Evolutionary conservation across 2,888 invertebrate genomes (phyloP).

Genomic region (Saturnia pavonia): DNA sequence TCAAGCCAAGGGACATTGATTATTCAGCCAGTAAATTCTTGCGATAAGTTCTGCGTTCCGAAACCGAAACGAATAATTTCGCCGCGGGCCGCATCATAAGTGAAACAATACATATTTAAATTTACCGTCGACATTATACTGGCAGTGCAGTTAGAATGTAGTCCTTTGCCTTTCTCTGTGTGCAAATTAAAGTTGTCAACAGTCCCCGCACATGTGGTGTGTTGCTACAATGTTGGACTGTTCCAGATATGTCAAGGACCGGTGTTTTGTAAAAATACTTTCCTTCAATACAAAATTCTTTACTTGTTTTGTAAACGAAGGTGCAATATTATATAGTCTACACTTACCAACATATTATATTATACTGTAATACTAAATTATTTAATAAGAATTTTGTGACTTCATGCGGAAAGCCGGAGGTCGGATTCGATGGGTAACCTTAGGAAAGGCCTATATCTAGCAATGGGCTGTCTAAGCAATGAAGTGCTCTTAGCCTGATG

Average conservation of each 20-base stretch:
- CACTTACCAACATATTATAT: background rate
- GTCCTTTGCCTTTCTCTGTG: background rate
- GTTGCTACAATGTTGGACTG: conserved; percentile 58
- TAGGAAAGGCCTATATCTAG: too few species aligned
- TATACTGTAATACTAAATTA: too few species aligned
- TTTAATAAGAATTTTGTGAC: too few species aligned
- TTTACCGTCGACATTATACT: conserved; percentile 19
- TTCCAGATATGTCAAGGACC: conserved; percentile 75
- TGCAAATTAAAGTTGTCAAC: conserved; percentile 6
- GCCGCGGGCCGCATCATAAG: conserved; percentile 66
- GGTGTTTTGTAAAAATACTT: conserved; percentile 63
- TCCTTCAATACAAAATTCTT: conserved; percentile 44
- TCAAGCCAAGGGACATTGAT: conserved; percentile 53
- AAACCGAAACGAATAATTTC: conserved; percentile 62
- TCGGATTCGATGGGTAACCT: too few species aligned
- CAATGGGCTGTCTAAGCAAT: too few species aligned
- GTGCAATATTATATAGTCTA: conserved; percentile 7
- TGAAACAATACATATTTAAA: conserved; percentile 41
- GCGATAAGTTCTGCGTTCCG: conserved; percentile 54
- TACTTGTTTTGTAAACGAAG: conserved; percentile 17
- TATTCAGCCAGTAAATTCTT: conserved; percentile 66
- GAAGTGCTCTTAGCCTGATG: too few species aligned
- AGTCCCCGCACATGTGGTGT: conserved; percentile 15
- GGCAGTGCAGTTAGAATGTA: background rate
- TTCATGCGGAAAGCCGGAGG: too few species aligned